Evolutionary conservation across 2,888 invertebrate species (phyloP).

Genomic region (Lissonota sp.): DNA sequence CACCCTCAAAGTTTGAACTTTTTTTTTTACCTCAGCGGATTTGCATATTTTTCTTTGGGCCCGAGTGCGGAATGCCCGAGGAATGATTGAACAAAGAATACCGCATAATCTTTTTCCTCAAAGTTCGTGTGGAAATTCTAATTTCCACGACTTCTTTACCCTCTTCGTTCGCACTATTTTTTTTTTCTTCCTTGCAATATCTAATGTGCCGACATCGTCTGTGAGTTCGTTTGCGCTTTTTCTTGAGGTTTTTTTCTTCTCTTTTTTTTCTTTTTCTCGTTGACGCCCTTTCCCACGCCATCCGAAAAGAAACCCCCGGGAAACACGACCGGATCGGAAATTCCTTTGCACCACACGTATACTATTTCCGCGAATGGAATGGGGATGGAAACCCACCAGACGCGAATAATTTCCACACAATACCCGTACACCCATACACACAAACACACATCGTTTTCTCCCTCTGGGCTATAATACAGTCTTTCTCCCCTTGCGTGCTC

Average conservation of each 20-base stretch:
- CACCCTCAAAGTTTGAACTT: too few species aligned
- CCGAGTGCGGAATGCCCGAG: too few species aligned
- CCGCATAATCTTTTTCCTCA: too few species aligned
- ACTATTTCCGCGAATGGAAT: conserved; percentile 35
- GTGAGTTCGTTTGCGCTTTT: too few species aligned
- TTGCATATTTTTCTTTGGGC: too few species aligned
- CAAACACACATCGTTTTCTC: conserved; percentile 2
- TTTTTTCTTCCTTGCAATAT: too few species aligned
- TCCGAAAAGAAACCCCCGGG: conserved; percentile 14
- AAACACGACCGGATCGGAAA: conserved; percentile 62
- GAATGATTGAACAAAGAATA: too few species aligned
- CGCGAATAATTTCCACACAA: neutral
- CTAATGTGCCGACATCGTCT: too few species aligned
- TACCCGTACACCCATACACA: neutral
- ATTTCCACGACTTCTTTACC: too few species aligned
- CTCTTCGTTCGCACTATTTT: too few species aligned
- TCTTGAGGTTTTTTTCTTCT: neutral
- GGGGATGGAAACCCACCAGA: conserved; percentile 34
- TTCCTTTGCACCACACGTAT: conserved; percentile 47
- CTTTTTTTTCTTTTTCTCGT: neutral
- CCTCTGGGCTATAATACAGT: neutral
- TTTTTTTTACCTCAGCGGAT: too few species aligned
- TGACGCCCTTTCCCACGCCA: neutral
- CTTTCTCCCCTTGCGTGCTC: conserved; percentile 17
- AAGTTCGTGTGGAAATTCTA: too few species aligned